phyloP scores from a whole-genome alignment of 2,888 invertebrate genomes.

The Lasioglossum lativentre region DNA sequence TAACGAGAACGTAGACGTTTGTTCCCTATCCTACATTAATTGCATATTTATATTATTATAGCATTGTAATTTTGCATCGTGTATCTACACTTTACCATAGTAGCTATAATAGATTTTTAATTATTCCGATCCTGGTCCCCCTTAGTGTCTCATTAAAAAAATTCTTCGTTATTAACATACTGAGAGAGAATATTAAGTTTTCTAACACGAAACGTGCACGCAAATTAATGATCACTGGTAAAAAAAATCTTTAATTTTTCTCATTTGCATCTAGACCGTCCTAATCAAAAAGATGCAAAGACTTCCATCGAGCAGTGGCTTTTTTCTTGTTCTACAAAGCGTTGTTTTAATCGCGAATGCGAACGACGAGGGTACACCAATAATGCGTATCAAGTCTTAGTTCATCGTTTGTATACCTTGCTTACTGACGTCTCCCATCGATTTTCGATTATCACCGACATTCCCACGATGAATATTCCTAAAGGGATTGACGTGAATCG shows the following conservation, averaged over 20 bases:
- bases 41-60: too few species aligned
- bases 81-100: neutral
- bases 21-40: too few species aligned
- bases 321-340: neutral
- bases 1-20: too few species aligned
- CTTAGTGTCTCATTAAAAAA: neutral
- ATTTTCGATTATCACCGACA: slow-evolving; percentile 48
- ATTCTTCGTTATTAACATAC: neutral
- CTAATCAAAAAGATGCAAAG: neutral
- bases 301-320: neutral
- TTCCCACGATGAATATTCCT: slow-evolving; percentile 45
- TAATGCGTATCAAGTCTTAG: slow-evolving; percentile 57
- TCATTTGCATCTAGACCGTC: too few species aligned
- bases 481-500: slow-evolving; percentile 39
- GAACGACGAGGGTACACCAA: slow-evolving; percentile 21
- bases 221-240: too few species aligned
- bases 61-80: too few species aligned
- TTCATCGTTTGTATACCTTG: slow-evolving; percentile 35
- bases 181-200: neutral
- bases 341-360: slow-evolving; percentile 30
- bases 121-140: neutral
- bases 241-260: too few species aligned
- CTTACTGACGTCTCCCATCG: slow-evolving; percentile 29
- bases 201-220: neutral
- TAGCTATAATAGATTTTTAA: neutral